Base-by-base conservation (phyloP, 2,888 invertebrate genomes). In the Metalampra italica region DNA sequence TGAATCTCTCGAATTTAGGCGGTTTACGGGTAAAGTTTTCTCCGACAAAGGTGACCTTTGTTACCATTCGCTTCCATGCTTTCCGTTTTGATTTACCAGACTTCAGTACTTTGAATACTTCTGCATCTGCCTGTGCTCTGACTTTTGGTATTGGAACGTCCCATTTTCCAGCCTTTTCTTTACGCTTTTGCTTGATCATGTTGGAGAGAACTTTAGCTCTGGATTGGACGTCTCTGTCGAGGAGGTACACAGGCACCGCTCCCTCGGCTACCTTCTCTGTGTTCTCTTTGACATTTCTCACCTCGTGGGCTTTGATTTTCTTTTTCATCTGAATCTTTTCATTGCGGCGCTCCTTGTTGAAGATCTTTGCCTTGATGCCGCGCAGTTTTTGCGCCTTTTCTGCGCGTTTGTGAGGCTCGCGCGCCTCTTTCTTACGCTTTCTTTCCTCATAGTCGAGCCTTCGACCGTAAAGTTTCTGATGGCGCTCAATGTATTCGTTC, bases 161-260 rank as follows among this genome's bases (percentile, higher is more conserved):
- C 98, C 99, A 99, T 92, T 99, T 99, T 0, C 99, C 99, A 48
- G 98, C 98, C 72, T 99, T 99, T 77, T 99, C 99, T 83, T 99
- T 99, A 0, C 99, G 92, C 82, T 99, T 99, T 82, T 99, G 99
- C 85, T 99, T 99, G 55, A 99, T 98, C 96, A 98, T 98, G 78
- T 99, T 99, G 0, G 98, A 98, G 0, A 99, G 90, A 15, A 99
- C 96, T 84, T 99, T 99, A 1, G 98, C 98, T 41, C 96, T 91
- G 0, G 95, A 94, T 74, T 98, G 97, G 7, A 96, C 94, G 89
- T 99, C 97, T 86, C 99, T 93, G 90, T 99, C 99, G 48, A 99
- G 90, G n/a, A 99, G 91, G 82, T 99, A 99, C 0, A 97, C 96
- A 0, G 99, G 99, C 45, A 98, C 78, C 0, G 98, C 99, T 37